Evolutionary conservation across 2,888 invertebrate species (phyloP), one percentile per base, ranked within the genome.

Genomic region (Acanthoscelides obtectus): DNA sequence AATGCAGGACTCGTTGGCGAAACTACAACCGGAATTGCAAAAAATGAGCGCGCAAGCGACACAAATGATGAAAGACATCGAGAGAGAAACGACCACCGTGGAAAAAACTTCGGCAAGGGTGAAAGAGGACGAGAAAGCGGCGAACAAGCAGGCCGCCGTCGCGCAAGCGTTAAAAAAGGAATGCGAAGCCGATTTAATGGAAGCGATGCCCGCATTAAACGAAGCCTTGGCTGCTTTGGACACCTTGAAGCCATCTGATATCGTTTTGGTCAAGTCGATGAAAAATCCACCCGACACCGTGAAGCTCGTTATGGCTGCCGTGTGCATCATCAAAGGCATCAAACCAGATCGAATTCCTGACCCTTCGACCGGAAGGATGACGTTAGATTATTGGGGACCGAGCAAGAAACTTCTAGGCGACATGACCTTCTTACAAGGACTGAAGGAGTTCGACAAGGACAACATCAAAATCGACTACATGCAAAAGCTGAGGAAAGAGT

Each of bases 121-220:
- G 0, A 92, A 92, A 82, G 90, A 92, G 79, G 97, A 97, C 82
- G 97, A 97, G 87, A 92, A 92, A 82, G 90, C 93, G 12, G 97
- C 96, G 3, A 96, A 95, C 80, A 90, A 91, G 69, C 95, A 97
- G 86, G 97, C 97, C 0, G 92, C 93, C 64, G 91, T 91, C 22
- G 93, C 97, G 0, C 92, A 94, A 83, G 91, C 90, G 68, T 86
- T 97, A 25, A 96, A 96, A 85, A 89, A 89, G 76, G 98, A 98
- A 83, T 98, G 97, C 84, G 96, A 97, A 87, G 93, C 94, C 72
- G 97, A 98, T 86, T 88, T 98, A 79, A 96, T 97, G 0, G 89
- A 93, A 79, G 95, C 95, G 5, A 89, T 96, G 75, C 96, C 96
- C 3, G 92, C 94, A 80, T 87, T 96, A 72, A 93, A 94, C 85